Conservation (phyloP, 2,888 invertebrate genomes). For the Eupithecia inturbata region DNA sequence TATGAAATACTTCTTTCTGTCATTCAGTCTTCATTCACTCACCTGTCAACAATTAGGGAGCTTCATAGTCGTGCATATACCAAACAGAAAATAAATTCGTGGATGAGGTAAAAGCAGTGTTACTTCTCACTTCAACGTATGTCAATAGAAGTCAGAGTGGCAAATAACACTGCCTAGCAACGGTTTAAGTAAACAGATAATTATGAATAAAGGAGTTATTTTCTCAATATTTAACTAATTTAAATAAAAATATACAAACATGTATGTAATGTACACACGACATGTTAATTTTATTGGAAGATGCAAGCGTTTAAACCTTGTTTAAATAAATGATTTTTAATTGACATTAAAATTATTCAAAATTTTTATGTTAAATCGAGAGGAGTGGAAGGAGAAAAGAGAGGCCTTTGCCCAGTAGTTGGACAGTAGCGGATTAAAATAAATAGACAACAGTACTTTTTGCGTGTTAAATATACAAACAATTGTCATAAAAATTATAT, state of each 20-base stretch:
- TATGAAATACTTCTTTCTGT: too few species aligned
- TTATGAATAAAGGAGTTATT: background rate
- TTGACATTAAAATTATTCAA: too few species aligned
- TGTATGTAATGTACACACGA: background rate
- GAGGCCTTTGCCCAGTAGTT: background rate
- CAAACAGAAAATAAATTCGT: too few species aligned
- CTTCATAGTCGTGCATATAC: too few species aligned
- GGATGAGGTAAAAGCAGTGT: too few species aligned
- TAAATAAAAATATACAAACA: conserved; percentile 4
- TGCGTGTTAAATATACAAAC: background rate
- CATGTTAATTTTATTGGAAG: background rate
- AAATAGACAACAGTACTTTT: background rate
- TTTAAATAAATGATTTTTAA: background rate
- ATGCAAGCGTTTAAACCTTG: background rate
- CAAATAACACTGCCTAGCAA: too few species aligned
- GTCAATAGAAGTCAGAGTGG: background rate
- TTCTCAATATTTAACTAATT: background rate
- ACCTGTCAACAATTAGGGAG: too few species aligned
- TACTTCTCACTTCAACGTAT: too few species aligned
- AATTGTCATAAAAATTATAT: background rate
- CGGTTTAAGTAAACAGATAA: background rate
- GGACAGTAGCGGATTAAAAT: background rate
- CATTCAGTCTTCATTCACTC: too few species aligned
- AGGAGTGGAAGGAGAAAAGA: background rate
- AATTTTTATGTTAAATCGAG: background rate